phyloP scores from a whole-genome alignment of 2,113 vertebrate species.

The Lethenteron camtschaticum region DNA sequence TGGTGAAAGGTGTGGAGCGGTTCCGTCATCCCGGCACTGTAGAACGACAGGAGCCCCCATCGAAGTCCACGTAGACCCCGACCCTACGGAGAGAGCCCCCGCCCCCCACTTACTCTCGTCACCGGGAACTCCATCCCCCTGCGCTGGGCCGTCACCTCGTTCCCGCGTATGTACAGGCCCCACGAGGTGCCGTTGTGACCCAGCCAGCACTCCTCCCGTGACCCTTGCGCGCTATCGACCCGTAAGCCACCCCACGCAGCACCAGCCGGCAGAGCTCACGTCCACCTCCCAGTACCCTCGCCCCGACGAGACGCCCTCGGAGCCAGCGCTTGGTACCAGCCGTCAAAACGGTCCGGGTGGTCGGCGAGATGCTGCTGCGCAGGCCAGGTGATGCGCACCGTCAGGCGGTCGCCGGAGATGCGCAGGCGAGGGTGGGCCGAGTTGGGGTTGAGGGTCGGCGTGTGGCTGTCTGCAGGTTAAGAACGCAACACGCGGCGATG shows the following conservation, averaged over 20 bases:
- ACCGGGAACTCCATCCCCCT: too few relatives aligned
- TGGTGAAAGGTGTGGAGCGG: too few relatives aligned
- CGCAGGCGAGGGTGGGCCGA: slow-evolving; percentile 2
- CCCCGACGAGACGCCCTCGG: slow-evolving; percentile 1
- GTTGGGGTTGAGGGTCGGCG: slow-evolving; percentile 1
- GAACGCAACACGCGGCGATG: too few relatives aligned
- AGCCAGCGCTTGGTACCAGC: neutral
- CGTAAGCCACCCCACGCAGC: neutral
- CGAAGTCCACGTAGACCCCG: too few relatives aligned
- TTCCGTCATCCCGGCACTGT: too few relatives aligned
- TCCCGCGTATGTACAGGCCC: neutral
- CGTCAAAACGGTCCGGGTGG: slow-evolving; percentile 3
- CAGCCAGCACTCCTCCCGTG: neutral
- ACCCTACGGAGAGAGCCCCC: too few relatives aligned
- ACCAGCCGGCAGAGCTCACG: slow-evolving; percentile 1
- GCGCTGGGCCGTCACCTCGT: too few relatives aligned
- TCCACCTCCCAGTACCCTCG: slow-evolving; percentile 5
- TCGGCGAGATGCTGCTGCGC: neutral
- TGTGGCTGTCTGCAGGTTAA: neutral
- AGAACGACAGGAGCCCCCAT: too few relatives aligned
- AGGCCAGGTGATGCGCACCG: neutral
- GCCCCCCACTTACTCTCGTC: too few relatives aligned
- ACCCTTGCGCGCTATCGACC: slow-evolving; percentile 1
- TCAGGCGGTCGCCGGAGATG: neutral
- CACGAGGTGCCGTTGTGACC: neutral